phyloP scores from a whole-genome alignment of 2,888 invertebrate genomes.

The Athalia cordata region DNA sequence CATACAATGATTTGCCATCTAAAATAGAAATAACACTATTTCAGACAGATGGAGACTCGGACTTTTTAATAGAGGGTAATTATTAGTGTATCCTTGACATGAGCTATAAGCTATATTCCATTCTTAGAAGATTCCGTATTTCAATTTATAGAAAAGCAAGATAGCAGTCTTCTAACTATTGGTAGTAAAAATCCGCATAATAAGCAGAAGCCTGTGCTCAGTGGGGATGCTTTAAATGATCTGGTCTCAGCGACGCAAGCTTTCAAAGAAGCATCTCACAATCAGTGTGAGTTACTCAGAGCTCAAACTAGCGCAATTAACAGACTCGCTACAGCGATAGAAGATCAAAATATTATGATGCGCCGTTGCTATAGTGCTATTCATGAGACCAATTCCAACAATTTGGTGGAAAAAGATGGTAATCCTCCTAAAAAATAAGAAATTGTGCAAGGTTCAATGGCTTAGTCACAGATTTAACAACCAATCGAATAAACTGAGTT shows the following conservation, averaged over 20 bases:
- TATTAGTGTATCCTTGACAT: not conserved
- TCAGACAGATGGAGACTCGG: slow-evolving; percentile 7
- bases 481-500: not conserved
- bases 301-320: slow-evolving; percentile 15
- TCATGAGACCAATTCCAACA: not conserved
- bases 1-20: not conserved
- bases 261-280: slow-evolving; percentile 33
- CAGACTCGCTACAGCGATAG: slow-evolving; percentile 38
- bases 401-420: not conserved
- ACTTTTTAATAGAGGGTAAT: slow-evolving; percentile 4
- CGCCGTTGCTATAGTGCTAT: slow-evolving; percentile 6
- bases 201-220: not conserved
- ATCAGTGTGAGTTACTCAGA: slow-evolving; percentile 9
- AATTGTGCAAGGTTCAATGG: not conserved
- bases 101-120: not conserved
- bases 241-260: slow-evolving; percentile 20
- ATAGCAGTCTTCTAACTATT: not conserved
- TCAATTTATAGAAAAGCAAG: slow-evolving; percentile 15
- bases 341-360: slow-evolving; percentile 32
- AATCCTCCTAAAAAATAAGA: slow-evolving; percentile 1
- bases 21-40: slow-evolving; percentile 6
- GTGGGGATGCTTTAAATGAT: slow-evolving; percentile 1
- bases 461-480: not conserved
- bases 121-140: not conserved
- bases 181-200: not conserved